These are phyloP conservation scores for Coreius guichenoti DNA, from an alignment of 2,797 vertebrate genomes.

Conservation along the genomic window DNA sequence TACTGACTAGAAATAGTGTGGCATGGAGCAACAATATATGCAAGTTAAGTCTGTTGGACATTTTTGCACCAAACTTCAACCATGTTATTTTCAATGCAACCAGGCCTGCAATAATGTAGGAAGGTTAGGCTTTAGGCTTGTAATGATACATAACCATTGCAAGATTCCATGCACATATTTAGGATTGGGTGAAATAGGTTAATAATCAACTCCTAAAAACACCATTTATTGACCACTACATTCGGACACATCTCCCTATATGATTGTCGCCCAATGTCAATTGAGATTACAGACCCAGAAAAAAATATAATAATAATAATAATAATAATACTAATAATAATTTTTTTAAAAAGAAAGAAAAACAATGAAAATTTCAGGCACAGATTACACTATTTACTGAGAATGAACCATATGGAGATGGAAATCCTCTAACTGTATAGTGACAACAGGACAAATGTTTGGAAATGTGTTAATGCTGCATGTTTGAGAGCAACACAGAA, in stretches of 20 bases:
- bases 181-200: neutral
- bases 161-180: neutral
- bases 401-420: neutral
- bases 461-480: slow-evolving; percentile 16
- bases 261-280: neutral
- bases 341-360: no score
- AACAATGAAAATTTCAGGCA: neutral
- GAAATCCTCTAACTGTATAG: neutral
- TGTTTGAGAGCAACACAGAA: neutral
- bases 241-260: neutral
- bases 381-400: neutral
- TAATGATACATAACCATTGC: neutral
- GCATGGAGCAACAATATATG: neutral
- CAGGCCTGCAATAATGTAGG: no score
- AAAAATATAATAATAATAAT: neutral
- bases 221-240: neutral
- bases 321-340: no score
- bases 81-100: no score
- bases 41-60: no score
- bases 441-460: neutral
- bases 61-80: no score
- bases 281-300: neutral
- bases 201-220: neutral
- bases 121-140: neutral
- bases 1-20: neutral